phyloP scores from a whole-genome alignment of 2,888 invertebrate species.

The Scrobipalpa atriplicella region DNA sequence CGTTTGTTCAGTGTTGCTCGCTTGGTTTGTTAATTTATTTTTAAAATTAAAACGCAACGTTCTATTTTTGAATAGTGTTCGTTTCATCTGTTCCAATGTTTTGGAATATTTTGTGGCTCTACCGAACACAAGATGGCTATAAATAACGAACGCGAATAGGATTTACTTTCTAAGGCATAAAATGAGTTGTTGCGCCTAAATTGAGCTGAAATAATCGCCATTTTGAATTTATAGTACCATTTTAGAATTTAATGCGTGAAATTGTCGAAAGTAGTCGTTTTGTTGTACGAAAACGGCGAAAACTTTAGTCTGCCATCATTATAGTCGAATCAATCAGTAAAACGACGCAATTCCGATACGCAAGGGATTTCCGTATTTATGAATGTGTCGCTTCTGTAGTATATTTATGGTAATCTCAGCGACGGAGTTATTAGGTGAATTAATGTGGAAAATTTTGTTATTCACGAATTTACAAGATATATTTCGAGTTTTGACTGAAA shows the following conservation, averaged over 20 bases:
- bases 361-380: constrained; percentile 45
- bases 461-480: too few species aligned
- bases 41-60: neutral
- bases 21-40: neutral
- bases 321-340: constrained; percentile 73
- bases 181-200: constrained; percentile 59
- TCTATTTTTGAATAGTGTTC: neutral
- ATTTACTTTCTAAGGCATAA: constrained; percentile 50
- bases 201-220: constrained; percentile 65
- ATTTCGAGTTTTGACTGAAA: too few species aligned
- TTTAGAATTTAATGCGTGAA: constrained; percentile 65
- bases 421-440: constrained; percentile 30
- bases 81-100: neutral
- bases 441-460: constrained; percentile 6
- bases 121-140: constrained; percentile 32
- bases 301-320: constrained; percentile 70
- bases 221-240: constrained; percentile 65
- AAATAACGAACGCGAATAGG: constrained; percentile 46
- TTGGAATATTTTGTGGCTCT: neutral
- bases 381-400: constrained; percentile 47
- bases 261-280: constrained; percentile 69
- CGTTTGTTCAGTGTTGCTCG: neutral
- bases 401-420: constrained; percentile 66
- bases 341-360: constrained; percentile 56
- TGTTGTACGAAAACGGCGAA: constrained; percentile 40